Base-by-base conservation (phyloP, 2,888 invertebrate genomes). In the Lottia gigantea region DNA sequence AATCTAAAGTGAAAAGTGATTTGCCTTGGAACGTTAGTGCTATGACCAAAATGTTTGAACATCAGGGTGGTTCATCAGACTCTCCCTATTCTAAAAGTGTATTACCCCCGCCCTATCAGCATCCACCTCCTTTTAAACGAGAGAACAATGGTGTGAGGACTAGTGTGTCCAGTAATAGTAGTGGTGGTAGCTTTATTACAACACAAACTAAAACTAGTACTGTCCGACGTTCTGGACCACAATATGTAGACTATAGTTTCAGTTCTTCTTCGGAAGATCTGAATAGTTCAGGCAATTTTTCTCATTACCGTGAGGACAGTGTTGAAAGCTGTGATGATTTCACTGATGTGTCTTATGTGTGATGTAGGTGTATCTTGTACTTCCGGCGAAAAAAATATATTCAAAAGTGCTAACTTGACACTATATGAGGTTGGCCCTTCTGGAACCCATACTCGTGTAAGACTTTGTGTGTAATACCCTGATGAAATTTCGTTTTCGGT, bases 21-120 rank as follows among this genome's bases (percentile, higher is more conserved):
- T 73, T 83, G 49, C 82, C 82, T 12, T 84, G 84, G 84, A 83
- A 82, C 77, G 84, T 84, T 2, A 81, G 82, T 71, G 74, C 75
- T 45, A 74, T 84, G 64, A 80, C 80, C 64, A 77, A 79, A 47
- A 76, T 78, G 63, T 82, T 76, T 67, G 76, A 67, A 49, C 73
- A 75, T 68, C 55, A 62, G 31, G 62, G 55, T 46, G 69, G 64
- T 0, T 6, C 63, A 63, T 16, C 45, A 64, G 25, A 25, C 64
- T 16, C 61, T 46, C 61, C 66, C 7, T 47, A 65, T 16, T 26
- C 67, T 15, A 70, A 68, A 25, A 19, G 66, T 47, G 66, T 63
- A 11, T 68, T 46, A 40, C 76, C 74, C 31, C 80, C 81, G 61
- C 78, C 80, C 6, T 82, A 82, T 74, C 77, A 80, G 55, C 77